These are phyloP conservation scores for Agrypnus murinus DNA, from an alignment of 2,888 invertebrate species.

Conservation along the genomic window DNA sequence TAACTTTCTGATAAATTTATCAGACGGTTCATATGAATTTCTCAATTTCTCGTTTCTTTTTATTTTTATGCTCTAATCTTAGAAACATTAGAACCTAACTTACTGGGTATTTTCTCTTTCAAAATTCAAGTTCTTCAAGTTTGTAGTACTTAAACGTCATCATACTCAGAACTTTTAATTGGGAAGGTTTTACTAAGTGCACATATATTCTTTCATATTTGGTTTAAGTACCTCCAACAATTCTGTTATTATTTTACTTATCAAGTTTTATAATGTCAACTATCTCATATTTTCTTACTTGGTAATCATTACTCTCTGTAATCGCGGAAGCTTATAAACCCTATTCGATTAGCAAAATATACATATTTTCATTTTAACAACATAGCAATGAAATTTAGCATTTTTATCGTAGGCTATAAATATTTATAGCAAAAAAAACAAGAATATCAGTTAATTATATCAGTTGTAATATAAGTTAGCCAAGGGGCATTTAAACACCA, in stretches of 20 bases:
- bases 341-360: constrained; percentile 13
- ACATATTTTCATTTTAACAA: constrained; percentile 7
- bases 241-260: background rate
- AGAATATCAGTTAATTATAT: background rate
- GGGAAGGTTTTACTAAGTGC: too few species aligned
- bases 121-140: too few species aligned
- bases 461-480: constrained; percentile 15
- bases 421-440: constrained; percentile 12
- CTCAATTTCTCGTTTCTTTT: too few species aligned
- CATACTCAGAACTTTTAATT: too few species aligned
- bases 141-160: too few species aligned
- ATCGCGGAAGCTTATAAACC: constrained; percentile 22
- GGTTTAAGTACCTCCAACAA: constrained; percentile 7
- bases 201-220: too few species aligned
- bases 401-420: constrained; percentile 19
- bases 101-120: too few species aligned
- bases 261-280: background rate
- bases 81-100: too few species aligned
- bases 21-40: too few species aligned
- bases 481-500: constrained; percentile 3
- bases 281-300: constrained; percentile 1
- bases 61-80: too few species aligned
- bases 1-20: too few species aligned
- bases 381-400: constrained; percentile 14
- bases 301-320: background rate